Evolutionary conservation across 2,888 invertebrate genomes (phyloP).

Genomic region (Catocala sponsa): DNA sequence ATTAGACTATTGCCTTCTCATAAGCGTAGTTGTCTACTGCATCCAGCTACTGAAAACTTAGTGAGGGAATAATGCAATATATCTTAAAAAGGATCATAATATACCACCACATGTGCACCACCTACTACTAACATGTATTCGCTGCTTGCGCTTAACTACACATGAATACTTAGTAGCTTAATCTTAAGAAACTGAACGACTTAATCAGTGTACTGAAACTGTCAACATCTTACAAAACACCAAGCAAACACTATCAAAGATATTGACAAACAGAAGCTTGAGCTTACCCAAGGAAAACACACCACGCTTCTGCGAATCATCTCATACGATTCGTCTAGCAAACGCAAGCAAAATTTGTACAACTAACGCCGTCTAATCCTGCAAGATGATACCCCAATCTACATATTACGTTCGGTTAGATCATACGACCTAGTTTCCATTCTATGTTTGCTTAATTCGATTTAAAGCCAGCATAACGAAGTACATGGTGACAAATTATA

Average conservation of each 20-base stretch:
- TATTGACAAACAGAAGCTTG: neutral
- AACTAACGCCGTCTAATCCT: conserved; percentile 24
- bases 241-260: neutral
- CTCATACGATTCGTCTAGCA: conserved; percentile 9
- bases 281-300: neutral
- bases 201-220: neutral
- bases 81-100: no score
- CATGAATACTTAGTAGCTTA: no score
- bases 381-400: conserved; percentile 26
- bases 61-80: no score
- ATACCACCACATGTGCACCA: no score
- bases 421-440: conserved; percentile 27
- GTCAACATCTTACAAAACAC: neutral
- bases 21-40: no score
- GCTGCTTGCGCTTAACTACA: no score
- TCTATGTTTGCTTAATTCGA: conserved; percentile 16
- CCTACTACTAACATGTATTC: no score
- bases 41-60: no score
- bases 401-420: conserved; percentile 18
- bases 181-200: no score
- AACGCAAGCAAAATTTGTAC: conserved; percentile 14
- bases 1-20: no score
- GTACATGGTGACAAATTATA: neutral
- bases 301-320: neutral
- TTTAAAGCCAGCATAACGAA: conserved; percentile 15